phyloP scores from a whole-genome alignment of 2,797 vertebrate genomes.

The Lepus oiostolus region DNA sequence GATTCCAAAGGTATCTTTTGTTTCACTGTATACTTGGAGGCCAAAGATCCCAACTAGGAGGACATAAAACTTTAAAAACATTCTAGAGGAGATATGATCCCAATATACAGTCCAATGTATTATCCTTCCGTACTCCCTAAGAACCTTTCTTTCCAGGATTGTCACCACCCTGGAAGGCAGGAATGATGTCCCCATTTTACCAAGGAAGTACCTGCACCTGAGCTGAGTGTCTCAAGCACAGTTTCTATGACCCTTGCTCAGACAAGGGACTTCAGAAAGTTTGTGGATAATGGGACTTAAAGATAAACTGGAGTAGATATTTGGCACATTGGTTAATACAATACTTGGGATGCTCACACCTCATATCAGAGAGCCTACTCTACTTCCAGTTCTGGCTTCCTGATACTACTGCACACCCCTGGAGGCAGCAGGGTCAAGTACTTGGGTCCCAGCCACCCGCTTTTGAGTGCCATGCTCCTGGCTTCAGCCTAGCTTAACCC shows the following conservation, averaged over 20 bases:
- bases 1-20: conserved; percentile 47
- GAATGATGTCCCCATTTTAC: background rate
- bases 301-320: too few species aligned
- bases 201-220: background rate
- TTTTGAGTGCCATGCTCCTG: too few species aligned
- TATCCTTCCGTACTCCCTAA: background rate
- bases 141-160: background rate
- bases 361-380: too few species aligned
- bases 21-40: background rate
- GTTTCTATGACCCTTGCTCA: background rate
- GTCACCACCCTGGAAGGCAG: background rate
- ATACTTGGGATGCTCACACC: too few species aligned
- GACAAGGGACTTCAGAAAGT: too few species aligned
- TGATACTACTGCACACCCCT: too few species aligned
- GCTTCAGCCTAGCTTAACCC: too few species aligned
- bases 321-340: too few species aligned
- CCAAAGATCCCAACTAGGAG: conserved; percentile 22
- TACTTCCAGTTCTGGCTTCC: too few species aligned
- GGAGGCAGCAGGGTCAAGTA: too few species aligned
- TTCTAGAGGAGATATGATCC: background rate
- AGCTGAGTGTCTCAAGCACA: background rate
- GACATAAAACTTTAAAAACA: background rate
- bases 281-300: too few species aligned
- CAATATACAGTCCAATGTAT: background rate
- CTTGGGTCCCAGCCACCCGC: too few species aligned